Evolutionary conservation across 2,113 vertebrate species (phyloP), one percentile per base, ranked within the genome.

Genomic region (Gallinago paraguaiae): DNA sequence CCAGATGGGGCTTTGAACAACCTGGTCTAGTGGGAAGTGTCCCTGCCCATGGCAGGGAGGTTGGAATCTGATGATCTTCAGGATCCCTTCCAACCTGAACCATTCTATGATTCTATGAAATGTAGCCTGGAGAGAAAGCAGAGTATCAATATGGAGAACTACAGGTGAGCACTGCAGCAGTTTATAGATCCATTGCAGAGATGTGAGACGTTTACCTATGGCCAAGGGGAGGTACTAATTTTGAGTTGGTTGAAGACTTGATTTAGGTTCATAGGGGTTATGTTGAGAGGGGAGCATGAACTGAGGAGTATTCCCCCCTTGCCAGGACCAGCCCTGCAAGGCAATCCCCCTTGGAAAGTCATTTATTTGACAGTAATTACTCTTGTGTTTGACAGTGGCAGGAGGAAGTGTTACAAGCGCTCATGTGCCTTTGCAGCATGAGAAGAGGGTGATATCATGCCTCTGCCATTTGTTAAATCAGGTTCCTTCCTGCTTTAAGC

Each of bases 401-500:
- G 68, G 28, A 85, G n/a, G 71, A 87, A 57, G 39, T 57, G 45
- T 46, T 27, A 8, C 2, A 37, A 75, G 6, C 0, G 0, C 22
- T 91, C 67, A 37, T 0, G 0, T 41, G 37, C 51, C 56, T 90
- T n/a, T 74, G 71, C 54, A 74, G 53, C 0, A 4, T 41, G n/a
- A 90, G 25, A 45, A 48, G 18, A 70, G 31, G 43, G 12, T 90
- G 82, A 74, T 61, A 18, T 59, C 53, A 45, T 33, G 30, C 25
- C 30, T 74, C 72, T 74, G 43, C 46, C 60, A 56, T 88, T 77
- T 39, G 22, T 65, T 88, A 76, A 59, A 60, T 82, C 75, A 88
- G 14, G 31, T 92, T 94, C 72, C 88, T 94, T 93, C 76, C 51
- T 60, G 22, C 18, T 82, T 75, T 86, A 41, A 80, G 33, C 33